Evolutionary conservation across 2,113 vertebrate species (phyloP).

Genomic region (Channa maculata): DNA sequence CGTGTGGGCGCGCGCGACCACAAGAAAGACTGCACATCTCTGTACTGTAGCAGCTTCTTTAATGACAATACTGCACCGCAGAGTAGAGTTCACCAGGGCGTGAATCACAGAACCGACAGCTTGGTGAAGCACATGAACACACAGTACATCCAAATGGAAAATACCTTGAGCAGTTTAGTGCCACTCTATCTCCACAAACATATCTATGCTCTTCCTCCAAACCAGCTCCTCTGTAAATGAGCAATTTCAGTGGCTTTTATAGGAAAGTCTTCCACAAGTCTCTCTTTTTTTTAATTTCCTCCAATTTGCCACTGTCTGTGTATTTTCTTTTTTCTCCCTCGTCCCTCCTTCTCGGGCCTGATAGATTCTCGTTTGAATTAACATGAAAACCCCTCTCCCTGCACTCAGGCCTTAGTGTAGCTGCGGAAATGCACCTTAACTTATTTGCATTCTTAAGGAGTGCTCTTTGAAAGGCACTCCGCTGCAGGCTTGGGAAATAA

Average conservation of each 20-base stretch:
- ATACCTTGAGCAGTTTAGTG: constrained; percentile 17
- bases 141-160: constrained; percentile 31
- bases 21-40: neutral
- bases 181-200: constrained; percentile 19
- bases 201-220: constrained; percentile 42
- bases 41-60: neutral
- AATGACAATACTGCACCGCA: constrained; percentile 6
- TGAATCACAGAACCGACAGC: constrained; percentile 1
- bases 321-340: constrained; percentile 20
- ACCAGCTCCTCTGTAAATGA: constrained; percentile 36
- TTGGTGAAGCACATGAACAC: constrained; percentile 2
- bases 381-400: constrained; percentile 5
- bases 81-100: constrained; percentile 2
- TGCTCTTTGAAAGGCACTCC: constrained; percentile 52
- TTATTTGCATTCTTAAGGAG: constrained; percentile 72
- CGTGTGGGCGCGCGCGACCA: neutral
- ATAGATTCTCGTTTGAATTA: neutral
- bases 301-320: neutral
- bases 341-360: neutral
- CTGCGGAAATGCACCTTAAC: constrained; percentile 47
- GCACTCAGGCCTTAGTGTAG: constrained; percentile 28
- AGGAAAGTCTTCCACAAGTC: constrained; percentile 3
- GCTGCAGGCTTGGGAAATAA: constrained; percentile 26
- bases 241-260: constrained; percentile 39
- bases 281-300: neutral